These are phyloP conservation scores for Coecobrya sp. DNA, from an alignment of 2,888 invertebrate genomes.

Conservation along the genomic window DNA sequence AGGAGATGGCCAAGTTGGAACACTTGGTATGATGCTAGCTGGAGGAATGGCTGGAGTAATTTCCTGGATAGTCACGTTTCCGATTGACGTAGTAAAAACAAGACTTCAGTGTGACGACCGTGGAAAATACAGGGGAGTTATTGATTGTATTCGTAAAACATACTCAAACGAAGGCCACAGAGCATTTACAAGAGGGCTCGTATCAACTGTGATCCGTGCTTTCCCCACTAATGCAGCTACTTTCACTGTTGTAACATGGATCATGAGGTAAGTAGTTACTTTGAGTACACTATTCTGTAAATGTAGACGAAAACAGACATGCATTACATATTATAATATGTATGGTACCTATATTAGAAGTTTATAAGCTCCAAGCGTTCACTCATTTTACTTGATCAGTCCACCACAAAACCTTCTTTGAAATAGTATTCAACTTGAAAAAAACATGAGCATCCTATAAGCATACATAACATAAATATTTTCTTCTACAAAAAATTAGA, in stretches of 20 bases:
- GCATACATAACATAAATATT: background rate
- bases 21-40: conserved; percentile 92
- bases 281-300: background rate
- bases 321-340: background rate
- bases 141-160: conserved; percentile 93
- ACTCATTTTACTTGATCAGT: no score
- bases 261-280: conserved; percentile 89
- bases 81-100: conserved; percentile 96
- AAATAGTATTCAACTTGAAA: no score
- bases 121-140: conserved; percentile 90
- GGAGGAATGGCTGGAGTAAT: conserved; percentile 95
- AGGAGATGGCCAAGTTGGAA: conserved; percentile 89
- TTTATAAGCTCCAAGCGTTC: background rate
- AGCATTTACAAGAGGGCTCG: conserved; percentile 93
- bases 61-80: conserved; percentile 96
- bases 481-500: conserved; percentile 52
- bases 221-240: conserved; percentile 98
- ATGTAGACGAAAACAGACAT: background rate
- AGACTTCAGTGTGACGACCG: conserved; percentile 93
- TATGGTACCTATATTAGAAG: background rate
- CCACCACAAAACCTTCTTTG: no score
- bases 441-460: no score
- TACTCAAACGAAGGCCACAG: conserved; percentile 91
- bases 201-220: conserved; percentile 94
- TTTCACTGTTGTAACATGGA: conserved; percentile 95